Evolutionary conservation across 2,888 invertebrate genomes (phyloP).

Genomic region (Xestoiulus laeticollis): DNA sequence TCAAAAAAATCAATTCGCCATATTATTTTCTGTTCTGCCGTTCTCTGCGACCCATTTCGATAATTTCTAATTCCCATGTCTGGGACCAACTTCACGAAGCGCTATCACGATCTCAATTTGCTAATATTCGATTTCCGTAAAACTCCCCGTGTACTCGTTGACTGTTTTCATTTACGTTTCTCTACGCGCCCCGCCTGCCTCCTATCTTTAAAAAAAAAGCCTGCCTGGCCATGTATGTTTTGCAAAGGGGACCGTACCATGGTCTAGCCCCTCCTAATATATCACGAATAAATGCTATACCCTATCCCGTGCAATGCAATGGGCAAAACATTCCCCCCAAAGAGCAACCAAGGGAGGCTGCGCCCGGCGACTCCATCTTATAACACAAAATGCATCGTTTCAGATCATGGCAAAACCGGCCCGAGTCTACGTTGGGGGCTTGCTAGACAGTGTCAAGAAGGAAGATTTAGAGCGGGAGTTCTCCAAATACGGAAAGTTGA

Average conservation of each 20-base stretch:
- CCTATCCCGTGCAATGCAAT: not conserved
- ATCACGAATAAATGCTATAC: not conserved
- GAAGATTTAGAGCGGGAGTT: slow-evolving; percentile 91
- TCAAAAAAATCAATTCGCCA: not conserved
- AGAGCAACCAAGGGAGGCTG: not conserved
- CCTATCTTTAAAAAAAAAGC: not conserved
- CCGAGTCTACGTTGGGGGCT: slow-evolving; percentile 71
- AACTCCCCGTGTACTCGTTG: not conserved
- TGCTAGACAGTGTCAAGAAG: slow-evolving; percentile 87
- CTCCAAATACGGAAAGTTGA: slow-evolving; percentile 89
- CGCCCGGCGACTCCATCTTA: not conserved
- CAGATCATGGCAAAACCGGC: slow-evolving; percentile 51
- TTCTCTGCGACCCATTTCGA: not conserved
- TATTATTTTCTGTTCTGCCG: not conserved
- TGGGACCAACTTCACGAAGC: not conserved
- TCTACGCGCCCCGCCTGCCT: not conserved
- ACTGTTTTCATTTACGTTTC: not conserved
- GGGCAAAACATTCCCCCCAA: not conserved
- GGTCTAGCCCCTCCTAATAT: not conserved
- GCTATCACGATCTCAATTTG: not conserved
- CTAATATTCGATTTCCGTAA: not conserved
- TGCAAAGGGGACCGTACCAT: not conserved
- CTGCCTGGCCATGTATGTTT: no score
- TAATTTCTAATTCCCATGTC: not conserved
- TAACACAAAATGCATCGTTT: slow-evolving; percentile 23